Evolutionary conservation across 1,140 invertebrate species (phyloP).

Genomic region (Coenobita brevimanus): DNA sequence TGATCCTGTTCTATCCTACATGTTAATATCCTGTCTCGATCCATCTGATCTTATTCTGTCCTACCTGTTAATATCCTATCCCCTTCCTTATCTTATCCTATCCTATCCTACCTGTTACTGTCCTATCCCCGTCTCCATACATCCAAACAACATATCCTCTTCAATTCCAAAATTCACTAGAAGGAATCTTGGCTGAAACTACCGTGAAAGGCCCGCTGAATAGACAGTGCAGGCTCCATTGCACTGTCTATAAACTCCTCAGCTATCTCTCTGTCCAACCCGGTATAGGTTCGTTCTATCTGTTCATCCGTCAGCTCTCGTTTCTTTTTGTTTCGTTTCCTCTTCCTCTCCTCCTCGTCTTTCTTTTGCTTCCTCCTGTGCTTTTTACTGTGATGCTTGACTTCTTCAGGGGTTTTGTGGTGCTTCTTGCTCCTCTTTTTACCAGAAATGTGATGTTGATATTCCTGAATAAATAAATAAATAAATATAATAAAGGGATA

Average conservation of each 20-base stretch:
- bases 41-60: too few relatives aligned
- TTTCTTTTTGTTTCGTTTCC: slow-evolving; percentile 36
- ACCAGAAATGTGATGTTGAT: not conserved
- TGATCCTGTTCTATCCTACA: too few relatives aligned
- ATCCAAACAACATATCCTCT: too few relatives aligned
- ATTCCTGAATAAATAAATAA: slow-evolving; percentile 31
- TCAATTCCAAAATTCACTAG: not conserved
- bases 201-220: slow-evolving; percentile 40
- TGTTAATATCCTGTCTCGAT: too few relatives aligned
- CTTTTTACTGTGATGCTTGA: not conserved
- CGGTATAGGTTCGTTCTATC: slow-evolving; percentile 79
- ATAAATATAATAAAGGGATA: too few relatives aligned
- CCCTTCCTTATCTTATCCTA: too few relatives aligned
- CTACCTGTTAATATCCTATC: too few relatives aligned
- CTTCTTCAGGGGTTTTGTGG: not conserved
- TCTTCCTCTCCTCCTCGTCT: slow-evolving; percentile 33
- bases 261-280: slow-evolving; percentile 79
- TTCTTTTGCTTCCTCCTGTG: slow-evolving; percentile 29
- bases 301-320: slow-evolving; percentile 71
- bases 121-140: too few relatives aligned
- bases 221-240: slow-evolving; percentile 73
- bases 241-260: slow-evolving; percentile 80
- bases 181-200: slow-evolving; percentile 51
- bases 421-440: not conserved
- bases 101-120: too few relatives aligned